Conservation (phyloP, 2,113 vertebrate genomes). For the Bucco capensis region DNA sequence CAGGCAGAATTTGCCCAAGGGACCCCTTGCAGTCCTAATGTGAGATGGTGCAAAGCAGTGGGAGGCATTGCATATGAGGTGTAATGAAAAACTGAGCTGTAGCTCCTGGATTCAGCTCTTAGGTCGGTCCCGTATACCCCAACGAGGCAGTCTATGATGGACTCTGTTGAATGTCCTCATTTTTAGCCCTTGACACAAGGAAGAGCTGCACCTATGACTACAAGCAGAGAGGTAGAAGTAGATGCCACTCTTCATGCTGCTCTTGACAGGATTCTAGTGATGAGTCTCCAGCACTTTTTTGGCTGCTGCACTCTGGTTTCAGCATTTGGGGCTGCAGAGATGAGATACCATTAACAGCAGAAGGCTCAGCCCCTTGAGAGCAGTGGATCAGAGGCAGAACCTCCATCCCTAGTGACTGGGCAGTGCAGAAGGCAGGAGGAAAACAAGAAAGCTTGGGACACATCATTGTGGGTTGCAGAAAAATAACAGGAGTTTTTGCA, state of each 20-base stretch:
- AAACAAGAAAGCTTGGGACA: not conserved
- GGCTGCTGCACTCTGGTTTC: not conserved
- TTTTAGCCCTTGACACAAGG: not conserved
- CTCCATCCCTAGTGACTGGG: not conserved
- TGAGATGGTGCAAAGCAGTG: not conserved
- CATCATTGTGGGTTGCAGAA: not conserved
- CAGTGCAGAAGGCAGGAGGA: not conserved
- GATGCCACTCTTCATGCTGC: not conserved
- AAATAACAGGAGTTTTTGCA: not conserved
- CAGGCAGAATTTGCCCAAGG: not conserved
- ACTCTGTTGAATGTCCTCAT: not conserved
- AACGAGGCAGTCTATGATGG: not conserved
- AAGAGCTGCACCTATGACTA: not conserved
- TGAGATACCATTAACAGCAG: not conserved
- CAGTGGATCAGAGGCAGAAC: not conserved
- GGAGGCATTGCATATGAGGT: not conserved
- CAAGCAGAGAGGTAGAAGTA: not conserved
- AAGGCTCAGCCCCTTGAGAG: not conserved
- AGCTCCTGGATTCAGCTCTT: not conserved
- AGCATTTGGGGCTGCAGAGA: not conserved
- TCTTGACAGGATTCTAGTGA: not conserved
- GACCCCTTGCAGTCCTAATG: not conserved
- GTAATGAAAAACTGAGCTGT: rapidly evolving
- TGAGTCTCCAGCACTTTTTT: not conserved
- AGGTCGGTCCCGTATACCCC: not conserved